Base-by-base conservation (phyloP, 2,113 vertebrate species). In the Bungarus multicinctus region DNA sequence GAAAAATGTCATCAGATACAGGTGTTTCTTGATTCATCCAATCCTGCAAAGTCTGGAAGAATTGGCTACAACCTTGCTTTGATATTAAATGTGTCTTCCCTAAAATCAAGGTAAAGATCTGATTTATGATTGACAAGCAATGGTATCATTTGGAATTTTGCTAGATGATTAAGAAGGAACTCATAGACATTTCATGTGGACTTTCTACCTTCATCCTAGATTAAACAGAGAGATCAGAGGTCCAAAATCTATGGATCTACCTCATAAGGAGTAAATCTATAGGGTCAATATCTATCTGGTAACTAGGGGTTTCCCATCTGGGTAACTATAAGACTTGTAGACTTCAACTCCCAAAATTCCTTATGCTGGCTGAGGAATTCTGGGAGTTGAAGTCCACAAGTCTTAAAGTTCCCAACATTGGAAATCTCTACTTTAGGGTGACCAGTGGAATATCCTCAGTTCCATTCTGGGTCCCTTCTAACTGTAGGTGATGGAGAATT, bases 1-100 rank as follows among this genome's bases (percentile, higher is more conserved):
- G 92, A 94, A 86, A 92, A 94, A 91, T 94, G 89, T 93, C 90
- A 27, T 2, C 0, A 0, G 81, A 52, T 60, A 88, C 94, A 88
- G 12, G 25, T 53, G 55, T 91, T 45, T n/a, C 92, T 92, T 92
- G 91, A 89, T 93, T 94, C 55, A 88, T 50, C 39, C 39, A 43
- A 20, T 87, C 27, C 1, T 43, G 64, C 87, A 4, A 10, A 45
- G 85, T 27, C 92, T 55, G 14, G 54, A 58, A 92, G 52, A 88
- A 10, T 3, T 50, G 22, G 74, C 18, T 81, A 43, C 74, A 23
- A 43, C 18, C 34, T 39, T 22, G 34, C 34, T 81, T 39, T 81
- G 69, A 81, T 39, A 43, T 39, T 0, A 39, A 81, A 43, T 0
- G 8, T 5, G 12, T 69, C 45, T 5, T n/a, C 34, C 57, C 2